Conservation (phyloP, 2,113 vertebrate species). For the Clarias gariepinus region DNA sequence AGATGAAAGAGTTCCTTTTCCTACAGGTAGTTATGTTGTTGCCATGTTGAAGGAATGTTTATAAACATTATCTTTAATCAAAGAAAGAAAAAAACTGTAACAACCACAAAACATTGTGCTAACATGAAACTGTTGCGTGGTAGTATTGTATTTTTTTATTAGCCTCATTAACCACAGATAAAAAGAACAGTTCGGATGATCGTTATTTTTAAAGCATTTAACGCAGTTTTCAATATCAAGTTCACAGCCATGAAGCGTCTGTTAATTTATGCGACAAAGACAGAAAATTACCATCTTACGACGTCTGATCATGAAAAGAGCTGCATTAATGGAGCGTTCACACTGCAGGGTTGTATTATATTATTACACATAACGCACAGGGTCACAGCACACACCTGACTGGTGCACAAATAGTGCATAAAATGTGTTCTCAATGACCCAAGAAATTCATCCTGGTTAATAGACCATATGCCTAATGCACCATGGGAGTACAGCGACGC, state of each 20-base stretch:
- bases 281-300: neutral
- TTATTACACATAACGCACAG: conserved; percentile 15
- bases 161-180: neutral
- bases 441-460: conserved; percentile 26
- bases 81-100: neutral
- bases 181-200: neutral
- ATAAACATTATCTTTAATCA: neutral
- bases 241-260: conserved; percentile 8
- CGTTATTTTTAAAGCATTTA: conserved; percentile 4
- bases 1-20: neutral
- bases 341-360: conserved; percentile 15
- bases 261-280: conserved; percentile 11
- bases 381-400: conserved; percentile 24
- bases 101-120: neutral
- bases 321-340: neutral
- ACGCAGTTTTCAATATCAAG: neutral
- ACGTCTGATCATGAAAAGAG: conserved; percentile 9
- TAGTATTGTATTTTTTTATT: neutral
- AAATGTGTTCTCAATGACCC: conserved; percentile 32
- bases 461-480: conserved; percentile 34
- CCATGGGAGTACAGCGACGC: conserved; percentile 10
- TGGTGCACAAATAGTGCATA: conserved; percentile 36
- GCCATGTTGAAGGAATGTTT: neutral
- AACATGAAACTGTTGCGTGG: neutral
- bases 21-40: neutral